phyloP scores from a whole-genome alignment of 2,113 vertebrate species.

The Oenanthe melanoleuca region DNA sequence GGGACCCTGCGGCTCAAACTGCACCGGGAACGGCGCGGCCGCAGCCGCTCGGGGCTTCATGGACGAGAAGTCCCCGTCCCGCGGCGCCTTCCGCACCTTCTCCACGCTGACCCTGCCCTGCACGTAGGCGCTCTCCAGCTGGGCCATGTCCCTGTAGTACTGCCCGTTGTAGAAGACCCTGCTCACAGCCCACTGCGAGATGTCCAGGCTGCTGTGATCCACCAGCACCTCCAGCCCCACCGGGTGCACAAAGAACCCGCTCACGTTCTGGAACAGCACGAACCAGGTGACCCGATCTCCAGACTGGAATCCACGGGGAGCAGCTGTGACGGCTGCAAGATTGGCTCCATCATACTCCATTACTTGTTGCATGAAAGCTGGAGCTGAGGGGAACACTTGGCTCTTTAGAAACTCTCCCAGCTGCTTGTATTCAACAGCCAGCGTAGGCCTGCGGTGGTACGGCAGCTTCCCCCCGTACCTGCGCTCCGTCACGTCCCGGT shows the following conservation, averaged over 20 bases:
- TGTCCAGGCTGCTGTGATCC: conserved; percentile 69
- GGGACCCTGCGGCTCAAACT: conserved; percentile 79
- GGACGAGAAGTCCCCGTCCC: conserved; percentile 72
- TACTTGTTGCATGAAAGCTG: conserved; percentile 61
- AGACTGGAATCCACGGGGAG: conserved; percentile 64
- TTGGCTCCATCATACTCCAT: conserved; percentile 46
- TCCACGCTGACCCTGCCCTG: conserved; percentile 42
- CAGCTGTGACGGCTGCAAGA: neutral
- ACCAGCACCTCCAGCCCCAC: conserved; percentile 75
- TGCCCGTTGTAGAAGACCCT: conserved; percentile 72
- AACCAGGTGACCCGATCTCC: conserved; percentile 72
- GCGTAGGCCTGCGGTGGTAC: conserved; percentile 37
- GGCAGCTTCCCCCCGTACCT: conserved; percentile 40
- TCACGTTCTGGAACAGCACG: conserved; percentile 57
- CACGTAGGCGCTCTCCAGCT: conserved; percentile 73
- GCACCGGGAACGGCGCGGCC: conserved; percentile 66
- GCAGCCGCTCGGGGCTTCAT: conserved; percentile 70
- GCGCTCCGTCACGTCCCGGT: conserved; percentile 71
- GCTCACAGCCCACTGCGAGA: conserved; percentile 44
- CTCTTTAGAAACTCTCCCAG: neutral
- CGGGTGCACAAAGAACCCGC: conserved; percentile 67
- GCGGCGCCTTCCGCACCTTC: conserved; percentile 16
- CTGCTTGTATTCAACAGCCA: too few species aligned
- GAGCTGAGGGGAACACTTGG: conserved; percentile 48
- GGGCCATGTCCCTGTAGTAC: conserved; percentile 71